Conservation (phyloP, 2,797 vertebrate genomes). For the Xiphorhynchus erythropygius region DNA sequence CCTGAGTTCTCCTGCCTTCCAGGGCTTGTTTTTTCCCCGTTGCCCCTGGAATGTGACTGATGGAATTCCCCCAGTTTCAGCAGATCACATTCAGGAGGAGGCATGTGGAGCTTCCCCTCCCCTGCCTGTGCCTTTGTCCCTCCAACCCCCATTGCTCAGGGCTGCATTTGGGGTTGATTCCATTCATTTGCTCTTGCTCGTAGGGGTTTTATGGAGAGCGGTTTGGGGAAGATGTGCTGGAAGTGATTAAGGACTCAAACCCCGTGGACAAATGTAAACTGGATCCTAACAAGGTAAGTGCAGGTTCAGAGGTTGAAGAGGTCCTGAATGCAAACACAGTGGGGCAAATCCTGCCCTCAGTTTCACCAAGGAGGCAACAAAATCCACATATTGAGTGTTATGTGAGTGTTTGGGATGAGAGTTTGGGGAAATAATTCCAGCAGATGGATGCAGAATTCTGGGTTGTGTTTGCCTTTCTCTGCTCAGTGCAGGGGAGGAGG, state of each 20-base stretch:
- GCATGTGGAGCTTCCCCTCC: background rate
- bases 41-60: background rate
- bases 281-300: conserved; percentile 91
- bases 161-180: background rate
- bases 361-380: background rate
- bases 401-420: background rate
- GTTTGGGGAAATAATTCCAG: background rate
- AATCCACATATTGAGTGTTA: accelerated
- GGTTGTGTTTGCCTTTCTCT: background rate
- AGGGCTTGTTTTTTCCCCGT: background rate
- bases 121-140: background rate
- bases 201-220: conserved; percentile 96
- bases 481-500: background rate
- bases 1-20: conserved; percentile 9
- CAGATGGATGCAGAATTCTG: background rate
- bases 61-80: conserved; percentile 35
- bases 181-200: conserved; percentile 14
- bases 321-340: background rate
- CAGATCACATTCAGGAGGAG: background rate
- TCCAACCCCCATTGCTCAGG: background rate
- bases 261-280: conserved; percentile 98
- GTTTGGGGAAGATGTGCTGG: conserved; percentile 94
- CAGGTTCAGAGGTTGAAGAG: background rate
- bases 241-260: conserved; percentile 98
- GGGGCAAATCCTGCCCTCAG: background rate